phyloP scores from a whole-genome alignment of 2,113 vertebrate species.

The Edolisoma coerulescens region DNA sequence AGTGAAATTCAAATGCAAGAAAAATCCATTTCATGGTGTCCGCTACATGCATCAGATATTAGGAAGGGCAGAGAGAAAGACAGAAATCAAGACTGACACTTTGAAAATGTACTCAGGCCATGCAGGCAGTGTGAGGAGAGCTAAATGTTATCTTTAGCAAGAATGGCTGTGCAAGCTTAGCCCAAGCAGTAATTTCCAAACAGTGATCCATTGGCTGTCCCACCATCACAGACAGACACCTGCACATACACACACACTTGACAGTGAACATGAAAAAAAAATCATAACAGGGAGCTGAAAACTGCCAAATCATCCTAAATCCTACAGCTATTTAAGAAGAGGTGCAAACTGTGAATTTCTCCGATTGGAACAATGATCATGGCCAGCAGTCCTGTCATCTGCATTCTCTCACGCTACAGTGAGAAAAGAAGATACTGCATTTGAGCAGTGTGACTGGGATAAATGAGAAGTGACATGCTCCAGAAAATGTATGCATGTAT shows the following conservation, averaged over 20 bases:
- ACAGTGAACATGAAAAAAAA: not conserved
- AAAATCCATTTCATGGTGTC: slow-evolving; percentile 7
- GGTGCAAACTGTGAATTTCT: not conserved
- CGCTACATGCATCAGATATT: not conserved
- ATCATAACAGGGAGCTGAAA: not conserved
- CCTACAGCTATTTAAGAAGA: not conserved
- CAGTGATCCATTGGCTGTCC: not conserved
- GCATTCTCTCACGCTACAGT: not conserved
- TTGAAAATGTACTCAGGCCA: not conserved
- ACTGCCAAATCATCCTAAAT: not conserved
- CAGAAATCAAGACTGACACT: not conserved
- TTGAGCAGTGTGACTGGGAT: not conserved
- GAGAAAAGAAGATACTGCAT: not conserved
- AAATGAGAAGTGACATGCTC: not conserved
- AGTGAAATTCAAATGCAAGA: slow-evolving; percentile 1
- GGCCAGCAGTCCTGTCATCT: not conserved
- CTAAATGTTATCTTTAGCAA: not conserved
- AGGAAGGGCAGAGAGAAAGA: slow-evolving; percentile 1
- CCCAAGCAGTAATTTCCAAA: not conserved
- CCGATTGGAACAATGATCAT: not conserved
- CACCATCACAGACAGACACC: not conserved
- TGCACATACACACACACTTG: not conserved
- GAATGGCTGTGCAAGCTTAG: not conserved
- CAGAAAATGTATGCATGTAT: not conserved
- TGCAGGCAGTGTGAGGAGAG: not conserved